These are phyloP conservation scores for Tetanocera ferruginea DNA, from an alignment of 2,888 invertebrate genomes.

Conservation along the genomic window DNA sequence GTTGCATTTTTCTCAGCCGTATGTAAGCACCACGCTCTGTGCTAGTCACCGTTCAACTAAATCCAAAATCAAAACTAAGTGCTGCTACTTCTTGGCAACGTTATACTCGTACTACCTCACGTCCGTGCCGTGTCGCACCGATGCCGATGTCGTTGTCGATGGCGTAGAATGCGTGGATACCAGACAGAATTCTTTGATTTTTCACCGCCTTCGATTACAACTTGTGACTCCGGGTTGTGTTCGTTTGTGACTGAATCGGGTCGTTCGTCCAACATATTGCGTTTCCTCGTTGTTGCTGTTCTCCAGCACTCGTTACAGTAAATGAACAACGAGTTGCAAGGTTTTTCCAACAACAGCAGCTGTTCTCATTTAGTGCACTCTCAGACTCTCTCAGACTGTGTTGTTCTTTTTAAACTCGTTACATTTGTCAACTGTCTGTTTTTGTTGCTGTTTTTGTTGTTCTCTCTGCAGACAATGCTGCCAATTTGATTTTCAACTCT, in stretches of 20 bases:
- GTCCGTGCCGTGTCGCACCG: background rate
- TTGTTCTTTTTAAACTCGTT: background rate
- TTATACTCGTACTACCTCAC: background rate
- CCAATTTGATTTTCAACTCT: constrained; percentile 51
- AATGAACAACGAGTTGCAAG: background rate
- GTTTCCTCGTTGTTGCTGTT: constrained; percentile 3
- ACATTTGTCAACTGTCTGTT: background rate
- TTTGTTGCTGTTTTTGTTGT: background rate
- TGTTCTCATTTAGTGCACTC: background rate
- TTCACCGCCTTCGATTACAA: background rate
- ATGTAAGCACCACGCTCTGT: constrained; percentile 51
- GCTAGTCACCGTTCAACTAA: constrained; percentile 65
- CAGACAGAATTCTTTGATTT: background rate
- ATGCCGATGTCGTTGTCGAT: background rate
- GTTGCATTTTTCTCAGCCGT: constrained; percentile 29
- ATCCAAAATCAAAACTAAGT: constrained; percentile 54
- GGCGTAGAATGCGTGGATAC: background rate
- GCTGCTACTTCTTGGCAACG: constrained; percentile 43
- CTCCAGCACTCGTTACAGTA: background rate
- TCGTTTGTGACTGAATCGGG: constrained; percentile 16
- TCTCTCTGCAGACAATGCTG: constrained; percentile 39
- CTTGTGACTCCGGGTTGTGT: background rate
- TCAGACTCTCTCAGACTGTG: background rate
- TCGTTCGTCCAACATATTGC: background rate
- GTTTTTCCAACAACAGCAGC: background rate